phyloP scores from a whole-genome alignment of 2,113 vertebrate species.

The Hippopotamus amphibius region DNA sequence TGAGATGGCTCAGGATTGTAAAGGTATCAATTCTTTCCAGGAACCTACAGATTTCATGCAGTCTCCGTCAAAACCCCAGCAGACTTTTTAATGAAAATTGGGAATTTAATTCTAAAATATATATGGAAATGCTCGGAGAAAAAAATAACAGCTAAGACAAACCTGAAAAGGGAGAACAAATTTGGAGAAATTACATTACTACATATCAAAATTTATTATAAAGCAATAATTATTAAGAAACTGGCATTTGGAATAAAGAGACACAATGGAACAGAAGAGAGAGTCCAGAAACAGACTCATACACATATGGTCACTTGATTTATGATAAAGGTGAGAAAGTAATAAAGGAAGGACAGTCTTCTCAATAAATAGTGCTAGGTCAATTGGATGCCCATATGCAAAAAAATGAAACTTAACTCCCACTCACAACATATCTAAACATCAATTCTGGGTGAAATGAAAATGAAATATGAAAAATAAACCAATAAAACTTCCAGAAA shows the following conservation, averaged over 20 bases:
- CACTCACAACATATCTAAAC: not conserved
- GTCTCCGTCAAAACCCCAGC: not conserved
- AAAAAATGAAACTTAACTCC: slow-evolving; percentile 12
- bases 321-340: not conserved
- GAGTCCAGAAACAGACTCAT: not conserved
- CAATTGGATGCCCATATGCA: not conserved
- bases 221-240: slow-evolving; percentile 46
- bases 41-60: not conserved
- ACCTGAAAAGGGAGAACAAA: not conserved
- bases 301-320: not conserved
- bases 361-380: not conserved
- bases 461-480: slow-evolving; percentile 35
- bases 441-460: not conserved
- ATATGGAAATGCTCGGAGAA: not conserved
- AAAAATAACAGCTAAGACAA: not conserved
- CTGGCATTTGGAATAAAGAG: not conserved
- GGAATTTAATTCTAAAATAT: slow-evolving; percentile 16
- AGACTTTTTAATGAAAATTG: not conserved
- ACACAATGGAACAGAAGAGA: not conserved
- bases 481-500: not conserved
- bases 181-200: not conserved
- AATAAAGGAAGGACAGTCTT: not conserved
- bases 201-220: not conserved
- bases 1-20: not conserved
- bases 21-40: not conserved